Evolutionary conservation across 2,113 vertebrate species (phyloP), one percentile per base, ranked within the genome.

Genomic region (Trachemys scripta): DNA sequence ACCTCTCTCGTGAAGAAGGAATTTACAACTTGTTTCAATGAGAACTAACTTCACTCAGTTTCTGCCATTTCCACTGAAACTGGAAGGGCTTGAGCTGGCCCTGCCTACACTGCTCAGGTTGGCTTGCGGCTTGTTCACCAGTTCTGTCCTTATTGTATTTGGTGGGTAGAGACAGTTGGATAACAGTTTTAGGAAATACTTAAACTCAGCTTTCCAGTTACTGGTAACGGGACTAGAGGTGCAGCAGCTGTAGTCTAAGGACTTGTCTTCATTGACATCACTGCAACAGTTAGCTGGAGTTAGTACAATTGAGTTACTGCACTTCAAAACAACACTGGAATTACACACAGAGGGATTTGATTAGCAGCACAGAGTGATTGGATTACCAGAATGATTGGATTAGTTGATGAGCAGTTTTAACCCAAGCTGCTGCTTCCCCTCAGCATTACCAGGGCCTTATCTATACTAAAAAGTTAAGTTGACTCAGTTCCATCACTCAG

Each of bases 221-320:
- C 19, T 0, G 3, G 10, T 5, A 0, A 22, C 3, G 0, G 8
- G 10, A 1, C 8, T 20, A 72, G n/a, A 38, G n/a, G n/a, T 38
- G 19, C n/a, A 38, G 65, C 65, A 22, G 10, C 19, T 22, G 9
- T 10, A 72, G 8, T 20, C 35, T 72, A 65, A 35, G 62, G 35
- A 19, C n/a, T n/a, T 72, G 65, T 72, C n/a, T 22, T 38, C 65
- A 22, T 35, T 69, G 31, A n/a, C 14, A 65, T 35, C 62, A n/a
- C 31, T 69, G 62, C 17, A 22, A 38, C 62, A 35, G 27, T 17
- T 35, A 0, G 6, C 31, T 65, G 14, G 31, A n/a, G 65, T 72
- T n/a, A 17, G 9, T 38, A 22, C 65, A 72, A 22, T 14, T 62
- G 57, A 31, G 57, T 62, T 62, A 62, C 57, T 62, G 57, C 65